phyloP scores from a whole-genome alignment of 2,113 vertebrate genomes.

The Jaculus jaculus region DNA sequence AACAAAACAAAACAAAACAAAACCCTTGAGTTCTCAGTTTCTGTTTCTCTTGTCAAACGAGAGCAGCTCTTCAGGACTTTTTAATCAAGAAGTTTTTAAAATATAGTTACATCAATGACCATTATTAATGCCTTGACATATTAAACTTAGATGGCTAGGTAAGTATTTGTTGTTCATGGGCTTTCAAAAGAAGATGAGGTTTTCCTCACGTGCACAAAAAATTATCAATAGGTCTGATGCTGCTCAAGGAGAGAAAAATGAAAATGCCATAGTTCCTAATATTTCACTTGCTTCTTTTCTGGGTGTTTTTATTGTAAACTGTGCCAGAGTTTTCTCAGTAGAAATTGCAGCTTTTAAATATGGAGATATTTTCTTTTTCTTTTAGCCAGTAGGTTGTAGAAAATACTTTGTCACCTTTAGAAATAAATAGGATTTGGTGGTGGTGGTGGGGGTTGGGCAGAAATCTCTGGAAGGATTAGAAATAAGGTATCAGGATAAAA shows the following conservation, averaged over 20 bases:
- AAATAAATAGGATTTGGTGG: background rate
- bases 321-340: background rate
- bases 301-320: background rate
- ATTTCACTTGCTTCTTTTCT: background rate
- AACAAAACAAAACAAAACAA: too few relatives aligned
- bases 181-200: conserved; percentile 17
- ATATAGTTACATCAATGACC: background rate
- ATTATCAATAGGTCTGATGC: background rate
- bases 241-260: background rate
- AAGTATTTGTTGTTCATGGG: background rate
- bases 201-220: background rate
- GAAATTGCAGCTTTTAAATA: background rate
- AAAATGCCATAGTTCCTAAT: background rate
- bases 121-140: background rate
- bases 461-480: background rate
- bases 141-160: background rate
- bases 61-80: background rate
- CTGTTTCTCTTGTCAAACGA: too few relatives aligned
- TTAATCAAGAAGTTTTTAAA: conserved; percentile 21
- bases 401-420: background rate
- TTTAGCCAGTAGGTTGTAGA: background rate
- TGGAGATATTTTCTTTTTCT: background rate
- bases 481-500: background rate
- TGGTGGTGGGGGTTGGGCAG: too few relatives aligned
- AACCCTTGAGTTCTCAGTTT: too few relatives aligned